Evolutionary conservation across 2,888 invertebrate species (phyloP), one percentile per base, ranked within the genome.

Genomic region (Taphrorychus bicolor): DNA sequence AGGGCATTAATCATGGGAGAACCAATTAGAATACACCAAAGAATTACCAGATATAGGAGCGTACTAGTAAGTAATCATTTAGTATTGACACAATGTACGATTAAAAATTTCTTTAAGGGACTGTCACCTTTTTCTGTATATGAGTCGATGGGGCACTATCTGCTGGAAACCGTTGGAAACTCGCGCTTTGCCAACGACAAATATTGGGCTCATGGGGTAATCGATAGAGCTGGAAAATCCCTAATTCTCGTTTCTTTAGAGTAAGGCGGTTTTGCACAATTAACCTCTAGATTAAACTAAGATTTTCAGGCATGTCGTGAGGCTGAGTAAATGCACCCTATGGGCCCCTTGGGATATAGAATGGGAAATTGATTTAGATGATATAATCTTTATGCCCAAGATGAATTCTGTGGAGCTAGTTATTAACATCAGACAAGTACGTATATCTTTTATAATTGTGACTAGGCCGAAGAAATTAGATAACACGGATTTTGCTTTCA

Each of bases 321-420:
- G 91, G 77, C 85, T 92, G 66, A 89, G 91, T 72, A 89, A 91
- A 73, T 88, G 88, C 73, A 83, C 87, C 74, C 85, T 85, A 73
- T 89, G 90, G 87, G 89, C 89, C 40, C 85, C 88, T 5, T 93
- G 92, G 90, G 90, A 89, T 74, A 85, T 91, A 22, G 91, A 91
- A 80, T 93, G 93, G 93, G 85, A 84, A 32, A 85, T 91, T 18
- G 86, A 88, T 66, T 84, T 93, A 56, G 89, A 91, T 76, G 90
- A 91, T 75, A 85, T 94, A 58, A 85, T 91, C 73, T 89, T 88
- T 9, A 85, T 89, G 73, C 77, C 78, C 9, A 84, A 63, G 81
- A 90, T 24, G 75, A 81, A 18, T 85, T 72, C 84, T 1, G 86
- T 88, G 59, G 89, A 88, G 75, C 85, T 93, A 2, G 79, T 90